phyloP scores from a whole-genome alignment of 1,140 invertebrate species.

The Patella vulgata region DNA sequence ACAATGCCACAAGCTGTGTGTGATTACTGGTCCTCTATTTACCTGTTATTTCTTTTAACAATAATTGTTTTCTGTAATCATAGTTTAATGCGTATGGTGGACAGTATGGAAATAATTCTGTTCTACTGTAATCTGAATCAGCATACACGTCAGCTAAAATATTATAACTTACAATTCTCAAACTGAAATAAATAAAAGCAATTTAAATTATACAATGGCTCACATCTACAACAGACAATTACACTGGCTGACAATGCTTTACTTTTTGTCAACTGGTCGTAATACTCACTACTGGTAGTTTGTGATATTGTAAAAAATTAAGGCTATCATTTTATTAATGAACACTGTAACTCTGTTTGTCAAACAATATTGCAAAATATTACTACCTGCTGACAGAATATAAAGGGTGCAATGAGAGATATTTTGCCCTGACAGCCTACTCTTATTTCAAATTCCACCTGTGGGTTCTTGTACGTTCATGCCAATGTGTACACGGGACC shows the following conservation, averaged over 20 bases:
- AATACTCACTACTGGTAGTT: not conserved
- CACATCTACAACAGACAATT: not conserved
- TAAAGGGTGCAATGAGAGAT: too few relatives aligned
- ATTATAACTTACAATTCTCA: constrained; percentile 88
- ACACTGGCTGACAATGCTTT: not conserved
- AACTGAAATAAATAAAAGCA: constrained; percentile 70
- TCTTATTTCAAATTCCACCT: too few relatives aligned
- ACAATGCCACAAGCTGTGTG: too few relatives aligned
- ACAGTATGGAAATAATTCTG: constrained; percentile 82
- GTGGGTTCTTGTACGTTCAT: too few relatives aligned
- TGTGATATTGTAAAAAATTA: not conserved
- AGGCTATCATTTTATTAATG: not conserved
- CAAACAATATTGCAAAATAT: not conserved
- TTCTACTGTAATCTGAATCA: constrained; percentile 77
- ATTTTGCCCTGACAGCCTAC: too few relatives aligned
- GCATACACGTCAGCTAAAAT: constrained; percentile 88
- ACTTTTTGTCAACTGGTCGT: not conserved
- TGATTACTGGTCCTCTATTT: too few relatives aligned
- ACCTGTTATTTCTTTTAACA: constrained; percentile 86
- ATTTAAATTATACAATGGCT: not conserved
- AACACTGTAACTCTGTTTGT: too few relatives aligned
- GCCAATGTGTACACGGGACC: too few relatives aligned
- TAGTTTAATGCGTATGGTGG: constrained; percentile 80
- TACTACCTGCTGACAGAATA: too few relatives aligned
- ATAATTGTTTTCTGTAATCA: constrained; percentile 86